A percentile compares a stretch with the other conserved stretches of the same genome.
Conservation (phyloP, 1,140 invertebrate genomes). For the Panagrolaimus sp. region DNA sequence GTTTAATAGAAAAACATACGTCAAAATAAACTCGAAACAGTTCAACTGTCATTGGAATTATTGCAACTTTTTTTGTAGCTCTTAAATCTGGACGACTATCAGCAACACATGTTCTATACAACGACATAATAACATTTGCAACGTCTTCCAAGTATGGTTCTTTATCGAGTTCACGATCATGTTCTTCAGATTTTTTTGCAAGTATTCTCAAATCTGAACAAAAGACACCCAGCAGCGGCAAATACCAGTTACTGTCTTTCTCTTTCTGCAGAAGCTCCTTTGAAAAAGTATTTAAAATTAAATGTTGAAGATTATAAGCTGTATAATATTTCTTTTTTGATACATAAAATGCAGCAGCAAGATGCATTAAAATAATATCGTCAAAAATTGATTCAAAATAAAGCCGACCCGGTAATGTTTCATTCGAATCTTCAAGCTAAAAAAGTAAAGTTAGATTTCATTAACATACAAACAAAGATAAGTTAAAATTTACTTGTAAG, state of each 20-base stretch:
- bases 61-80: constrained; percentile 87
- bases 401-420: constrained; percentile 31
- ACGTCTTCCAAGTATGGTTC: constrained; percentile 36
- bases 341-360: constrained; percentile 35
- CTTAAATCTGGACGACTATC: constrained; percentile 77
- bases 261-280: constrained; percentile 78
- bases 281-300: constrained; percentile 31
- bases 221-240: constrained; percentile 60
- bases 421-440: constrained; percentile 33
- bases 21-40: constrained; percentile 94
- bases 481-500: too few relatives aligned
- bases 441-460: too few relatives aligned
- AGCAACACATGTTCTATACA: constrained; percentile 85
- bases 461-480: too few relatives aligned
- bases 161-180: constrained; percentile 29
- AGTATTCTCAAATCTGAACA: constrained; percentile 80
- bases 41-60: constrained; percentile 91
- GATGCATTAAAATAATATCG: constrained; percentile 36
- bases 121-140: constrained; percentile 51
- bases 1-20: constrained; percentile 64
- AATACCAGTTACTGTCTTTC: constrained; percentile 66
- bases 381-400: constrained; percentile 37
- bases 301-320: constrained; percentile 23
- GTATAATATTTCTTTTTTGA: constrained; percentile 26
- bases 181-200: constrained; percentile 62